phyloP scores from a whole-genome alignment of 2,113 vertebrate species.

The Limnothrissa miodon region DNA sequence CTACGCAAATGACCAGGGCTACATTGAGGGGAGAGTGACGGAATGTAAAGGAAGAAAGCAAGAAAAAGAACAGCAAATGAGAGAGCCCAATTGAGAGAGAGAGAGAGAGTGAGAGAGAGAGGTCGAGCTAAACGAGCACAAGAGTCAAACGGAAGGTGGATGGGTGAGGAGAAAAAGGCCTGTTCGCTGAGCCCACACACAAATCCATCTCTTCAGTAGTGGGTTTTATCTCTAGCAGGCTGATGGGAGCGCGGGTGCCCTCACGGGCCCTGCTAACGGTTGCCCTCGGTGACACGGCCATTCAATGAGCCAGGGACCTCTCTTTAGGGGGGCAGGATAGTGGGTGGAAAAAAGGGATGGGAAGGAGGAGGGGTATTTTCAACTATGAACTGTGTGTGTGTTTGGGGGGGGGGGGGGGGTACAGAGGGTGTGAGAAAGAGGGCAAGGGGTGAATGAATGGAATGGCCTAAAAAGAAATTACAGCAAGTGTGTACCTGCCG shows the following conservation, averaged over 20 bases:
- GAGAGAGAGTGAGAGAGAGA: not conserved
- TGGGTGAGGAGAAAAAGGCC: conserved; percentile 31
- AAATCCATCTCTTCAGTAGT: conserved; percentile 37
- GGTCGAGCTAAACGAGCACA: not conserved
- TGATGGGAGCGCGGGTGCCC: not conserved
- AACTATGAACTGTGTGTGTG: not conserved
- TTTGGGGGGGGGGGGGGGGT: not conserved
- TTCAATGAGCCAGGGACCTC: not conserved
- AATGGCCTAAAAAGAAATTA: not conserved
- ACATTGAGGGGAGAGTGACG: not conserved
- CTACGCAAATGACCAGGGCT: conserved; percentile 1
- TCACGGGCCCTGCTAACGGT: not conserved
- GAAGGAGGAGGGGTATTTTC: not conserved
- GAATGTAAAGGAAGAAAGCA: not conserved
- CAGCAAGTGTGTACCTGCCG: not conserved
- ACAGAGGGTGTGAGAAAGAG: not conserved
- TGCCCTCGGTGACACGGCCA: not conserved
- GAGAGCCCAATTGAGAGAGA: not conserved
- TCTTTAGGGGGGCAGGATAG: not conserved
- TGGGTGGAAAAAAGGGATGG: not conserved
- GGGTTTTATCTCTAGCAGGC: conserved; percentile 17
- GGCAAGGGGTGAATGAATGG: not conserved
- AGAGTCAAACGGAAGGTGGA: conserved; percentile 8
- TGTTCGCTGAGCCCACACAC: conserved; percentile 24
- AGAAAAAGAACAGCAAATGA: not conserved